Base-by-base conservation (phyloP, 2,797 vertebrate genomes). In the Falco concolor region DNA sequence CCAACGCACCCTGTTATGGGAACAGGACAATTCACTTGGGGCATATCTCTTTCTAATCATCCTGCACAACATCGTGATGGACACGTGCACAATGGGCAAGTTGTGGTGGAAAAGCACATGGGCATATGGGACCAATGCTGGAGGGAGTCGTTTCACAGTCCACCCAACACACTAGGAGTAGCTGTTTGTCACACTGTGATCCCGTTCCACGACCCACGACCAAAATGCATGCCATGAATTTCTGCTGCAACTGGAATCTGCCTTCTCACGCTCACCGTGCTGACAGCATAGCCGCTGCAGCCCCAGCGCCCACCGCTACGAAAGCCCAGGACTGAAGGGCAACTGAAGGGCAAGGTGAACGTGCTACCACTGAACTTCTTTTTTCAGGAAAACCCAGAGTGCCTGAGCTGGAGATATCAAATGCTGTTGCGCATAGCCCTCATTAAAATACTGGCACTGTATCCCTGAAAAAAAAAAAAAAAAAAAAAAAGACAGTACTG, bases 211-310 rank as follows among this genome's bases (percentile, higher is more conserved):
- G 0, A 36, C 38, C 49, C 64, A 32, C 6, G 50, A 8, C 27
- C 0, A 0, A 15, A 32, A 14, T 0, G 4, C 67, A 25, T 1
- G 8, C 67, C 53, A 10, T 0, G 5, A n/a, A 11, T 8, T 60
- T 5, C 80, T 79, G 81, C 84, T 57, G 69, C 87, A 13, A 6
- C 25, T 36, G 79, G 36, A 44, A 63, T 25, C 27, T 32, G 57
- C 87, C 49, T 77, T 32, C 57, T 36, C 30, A 20, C 2, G 0
- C 64, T 61, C 69, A 8, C 59, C 2, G 1, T 30, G 50, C 77
- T 3, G 8, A 34, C 6, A 3, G 75, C 86, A 32, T 38, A 7
- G 8, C 5, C 0, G 1, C 70, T 12, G 70, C 75, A 32, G 54
- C 53, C 28, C 76, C 21, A 3, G 42, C 0, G 5, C 70, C 44